Percentiles rank a stretch among this genome's conserved stretches.
These are phyloP conservation scores for Discoglossus pictus DNA, from an alignment of 2,797 vertebrate species.

Conservation along the genomic window DNA sequence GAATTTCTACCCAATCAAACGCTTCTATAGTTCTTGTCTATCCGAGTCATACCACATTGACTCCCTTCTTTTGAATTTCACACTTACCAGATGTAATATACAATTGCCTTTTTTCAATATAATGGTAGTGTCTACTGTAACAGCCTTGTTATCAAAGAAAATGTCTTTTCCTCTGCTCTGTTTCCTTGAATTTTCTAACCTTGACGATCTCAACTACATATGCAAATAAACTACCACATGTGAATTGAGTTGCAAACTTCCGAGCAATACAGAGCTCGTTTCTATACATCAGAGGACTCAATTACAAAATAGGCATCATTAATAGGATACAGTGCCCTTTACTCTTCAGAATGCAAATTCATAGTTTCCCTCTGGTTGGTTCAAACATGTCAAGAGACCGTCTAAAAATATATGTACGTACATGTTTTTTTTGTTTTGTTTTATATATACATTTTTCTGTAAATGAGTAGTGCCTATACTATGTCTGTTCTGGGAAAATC, in stretches of 20 bases:
- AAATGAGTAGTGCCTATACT: constrained; percentile 58
- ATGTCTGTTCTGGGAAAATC: constrained; percentile 64
- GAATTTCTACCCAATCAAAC: constrained; percentile 36
- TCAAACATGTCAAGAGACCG: constrained; percentile 56
- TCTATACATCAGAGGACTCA: constrained; percentile 9
- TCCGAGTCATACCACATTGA: constrained; percentile 39
- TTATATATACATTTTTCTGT: too few species aligned
- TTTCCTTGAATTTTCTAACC: constrained; percentile 16
- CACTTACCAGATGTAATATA: constrained; percentile 36
- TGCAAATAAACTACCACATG: constrained; percentile 16
- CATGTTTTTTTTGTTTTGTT: constrained; percentile 52
- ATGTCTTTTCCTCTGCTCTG: constrained; percentile 25
- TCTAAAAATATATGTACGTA: constrained; percentile 56
- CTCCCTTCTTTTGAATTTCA: constrained; percentile 30
- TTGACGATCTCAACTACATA: background rate
- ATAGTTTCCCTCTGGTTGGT: constrained; percentile 37
- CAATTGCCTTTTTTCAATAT: constrained; percentile 34
- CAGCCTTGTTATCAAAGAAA: constrained; percentile 36
- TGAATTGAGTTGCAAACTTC: constrained; percentile 3
- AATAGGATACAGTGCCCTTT: constrained; percentile 21
- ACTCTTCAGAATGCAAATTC: constrained; percentile 3
- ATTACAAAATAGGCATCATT: constrained; percentile 5
- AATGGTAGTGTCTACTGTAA: constrained; percentile 42
- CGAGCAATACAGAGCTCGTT: background rate
- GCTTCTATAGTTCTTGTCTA: constrained; percentile 29